Percentiles rank a stretch among this genome's conserved stretches.
Conservation (phyloP, 2,888 invertebrate species). For the Lasioglossum calceatum region DNA sequence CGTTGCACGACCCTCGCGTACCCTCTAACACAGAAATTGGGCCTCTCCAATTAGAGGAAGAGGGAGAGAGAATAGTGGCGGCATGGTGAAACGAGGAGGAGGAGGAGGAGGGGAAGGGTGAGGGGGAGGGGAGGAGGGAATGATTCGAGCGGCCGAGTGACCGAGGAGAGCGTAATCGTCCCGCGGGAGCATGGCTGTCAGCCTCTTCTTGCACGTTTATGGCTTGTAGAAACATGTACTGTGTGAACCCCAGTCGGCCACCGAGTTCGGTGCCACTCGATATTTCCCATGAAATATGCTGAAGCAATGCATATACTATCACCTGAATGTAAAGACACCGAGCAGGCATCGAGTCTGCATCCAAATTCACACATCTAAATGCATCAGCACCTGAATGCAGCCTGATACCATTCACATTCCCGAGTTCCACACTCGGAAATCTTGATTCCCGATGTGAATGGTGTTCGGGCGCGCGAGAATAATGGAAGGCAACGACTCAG, state of each 20-base stretch:
- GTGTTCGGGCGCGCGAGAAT: not conserved
- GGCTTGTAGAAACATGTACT: not conserved
- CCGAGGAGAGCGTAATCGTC: slow-evolving; percentile 57
- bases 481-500: not conserved
- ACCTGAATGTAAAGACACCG: not conserved
- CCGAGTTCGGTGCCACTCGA: not conserved
- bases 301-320: not conserved
- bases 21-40: slow-evolving; percentile 75
- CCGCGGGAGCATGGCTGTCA: slow-evolving; percentile 7
- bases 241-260: not conserved
- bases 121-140: not conserved
- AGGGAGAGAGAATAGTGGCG: slow-evolving; percentile 43
- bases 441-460: not conserved
- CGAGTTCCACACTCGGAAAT: not conserved
- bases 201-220: slow-evolving; percentile 29
- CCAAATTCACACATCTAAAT: not conserved
- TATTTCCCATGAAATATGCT: not conserved
- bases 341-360: not conserved
- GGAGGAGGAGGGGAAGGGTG: no score
- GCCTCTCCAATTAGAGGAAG: slow-evolving; percentile 73
- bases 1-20: slow-evolving; percentile 50
- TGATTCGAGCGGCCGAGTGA: slow-evolving; percentile 35
- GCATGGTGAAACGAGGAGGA: not conserved
- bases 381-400: not conserved
- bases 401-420: not conserved